Conservation (phyloP, 2,113 vertebrate genomes). For the Otus sunia region DNA sequence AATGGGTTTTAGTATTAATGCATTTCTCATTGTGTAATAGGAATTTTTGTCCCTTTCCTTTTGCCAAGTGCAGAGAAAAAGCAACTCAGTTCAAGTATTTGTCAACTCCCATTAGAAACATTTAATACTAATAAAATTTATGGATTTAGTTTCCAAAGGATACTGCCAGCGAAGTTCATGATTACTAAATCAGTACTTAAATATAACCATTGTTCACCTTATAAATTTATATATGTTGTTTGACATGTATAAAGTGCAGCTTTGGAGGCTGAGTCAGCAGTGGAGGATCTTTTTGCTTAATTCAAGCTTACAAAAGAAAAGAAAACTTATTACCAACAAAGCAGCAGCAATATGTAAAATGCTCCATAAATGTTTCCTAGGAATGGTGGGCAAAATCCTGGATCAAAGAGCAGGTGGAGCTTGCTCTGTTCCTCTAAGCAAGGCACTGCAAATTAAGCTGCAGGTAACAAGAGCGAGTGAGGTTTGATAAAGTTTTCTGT, state of each 20-base stretch:
- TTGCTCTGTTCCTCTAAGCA: background rate
- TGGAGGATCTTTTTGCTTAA: conserved; percentile 30
- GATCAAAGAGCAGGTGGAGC: background rate
- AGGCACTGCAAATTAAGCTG: background rate
- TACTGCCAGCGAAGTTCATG: conserved; percentile 85
- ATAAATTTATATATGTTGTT: conserved; percentile 78
- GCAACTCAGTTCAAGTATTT: conserved; percentile 91
- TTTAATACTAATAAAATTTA: conserved; percentile 96
- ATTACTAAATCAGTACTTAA: conserved; percentile 83
- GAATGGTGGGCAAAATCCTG: background rate
- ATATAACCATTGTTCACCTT: conserved; percentile 86
- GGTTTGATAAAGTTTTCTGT: background rate
- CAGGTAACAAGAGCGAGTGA: background rate
- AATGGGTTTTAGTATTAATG: conserved; percentile 84
- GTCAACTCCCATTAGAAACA: conserved; percentile 97
- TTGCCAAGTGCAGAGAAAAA: conserved; percentile 87
- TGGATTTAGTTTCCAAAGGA: conserved; percentile 88
- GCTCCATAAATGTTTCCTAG: background rate
- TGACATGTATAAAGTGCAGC: conserved; percentile 69
- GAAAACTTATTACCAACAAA: conserved; percentile 20
- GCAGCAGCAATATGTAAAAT: background rate
- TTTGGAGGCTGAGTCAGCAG: conserved; percentile 68
- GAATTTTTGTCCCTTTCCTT: conserved; percentile 77
- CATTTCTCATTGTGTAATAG: conserved; percentile 80
- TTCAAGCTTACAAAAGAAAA: conserved; percentile 63